phyloP scores from a whole-genome alignment of 2,113 vertebrate species.

The Falco punctatus region DNA sequence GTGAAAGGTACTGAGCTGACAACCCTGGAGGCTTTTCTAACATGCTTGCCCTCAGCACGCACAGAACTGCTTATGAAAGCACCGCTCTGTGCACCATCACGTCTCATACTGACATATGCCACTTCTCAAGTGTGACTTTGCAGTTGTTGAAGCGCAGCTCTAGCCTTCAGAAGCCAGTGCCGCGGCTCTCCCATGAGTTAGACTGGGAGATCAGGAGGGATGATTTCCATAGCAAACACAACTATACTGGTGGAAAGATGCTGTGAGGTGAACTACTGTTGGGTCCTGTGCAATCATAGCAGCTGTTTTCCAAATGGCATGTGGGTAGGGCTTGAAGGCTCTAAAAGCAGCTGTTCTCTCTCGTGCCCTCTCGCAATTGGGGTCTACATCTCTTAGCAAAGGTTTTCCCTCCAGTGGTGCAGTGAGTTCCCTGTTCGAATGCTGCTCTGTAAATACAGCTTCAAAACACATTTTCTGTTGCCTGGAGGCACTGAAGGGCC shows the following conservation, averaged over 20 bases:
- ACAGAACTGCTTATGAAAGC: not conserved
- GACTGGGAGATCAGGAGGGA: not conserved
- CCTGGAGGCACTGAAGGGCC: not conserved
- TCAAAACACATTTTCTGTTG: not conserved
- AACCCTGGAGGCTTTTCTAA: not conserved
- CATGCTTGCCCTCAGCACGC: fast-evolving
- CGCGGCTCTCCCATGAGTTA: not conserved
- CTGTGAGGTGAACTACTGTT: not conserved
- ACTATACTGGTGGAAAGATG: not conserved
- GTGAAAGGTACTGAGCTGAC: not conserved
- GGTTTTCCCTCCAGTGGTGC: not conserved
- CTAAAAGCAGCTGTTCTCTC: not conserved
- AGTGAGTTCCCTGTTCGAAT: not conserved
- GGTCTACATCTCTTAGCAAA: not conserved
- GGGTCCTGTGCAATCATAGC: fast-evolving
- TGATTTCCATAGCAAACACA: not conserved
- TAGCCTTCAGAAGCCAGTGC: not conserved
- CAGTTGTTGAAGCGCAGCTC: not conserved
- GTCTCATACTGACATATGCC: not conserved
- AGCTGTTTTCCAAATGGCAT: not conserved
- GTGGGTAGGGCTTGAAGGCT: not conserved
- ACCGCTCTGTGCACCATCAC: fast-evolving
- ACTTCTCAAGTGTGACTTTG: not conserved
- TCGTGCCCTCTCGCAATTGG: not conserved
- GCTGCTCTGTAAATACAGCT: not conserved